Conservation (phyloP, 2,888 invertebrate species). For the Oscheius sp. region DNA sequence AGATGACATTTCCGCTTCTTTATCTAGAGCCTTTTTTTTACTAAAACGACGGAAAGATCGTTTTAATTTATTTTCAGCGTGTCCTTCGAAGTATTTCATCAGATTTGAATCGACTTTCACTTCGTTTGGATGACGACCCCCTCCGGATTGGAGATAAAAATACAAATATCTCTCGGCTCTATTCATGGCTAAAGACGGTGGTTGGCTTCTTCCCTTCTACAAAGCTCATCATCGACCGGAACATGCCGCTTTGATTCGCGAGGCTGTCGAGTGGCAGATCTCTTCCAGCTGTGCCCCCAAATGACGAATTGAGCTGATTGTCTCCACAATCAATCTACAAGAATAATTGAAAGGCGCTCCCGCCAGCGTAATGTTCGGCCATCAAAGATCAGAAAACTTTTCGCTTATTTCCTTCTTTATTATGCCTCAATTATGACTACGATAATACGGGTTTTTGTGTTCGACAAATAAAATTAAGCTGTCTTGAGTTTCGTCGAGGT, state of each 20-base stretch:
- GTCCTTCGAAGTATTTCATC: not conserved
- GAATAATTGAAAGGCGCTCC: constrained; percentile 14
- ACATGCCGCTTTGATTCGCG: constrained; percentile 15
- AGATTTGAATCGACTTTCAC: not conserved
- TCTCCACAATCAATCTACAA: constrained; percentile 18
- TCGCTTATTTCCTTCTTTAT: not conserved
- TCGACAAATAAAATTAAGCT: not conserved
- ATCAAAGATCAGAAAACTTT: not conserved
- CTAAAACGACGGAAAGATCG: not conserved
- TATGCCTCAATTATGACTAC: not conserved
- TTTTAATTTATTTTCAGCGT: not conserved
- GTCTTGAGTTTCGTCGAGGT: not conserved
- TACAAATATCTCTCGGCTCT: not conserved
- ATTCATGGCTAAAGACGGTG: not conserved
- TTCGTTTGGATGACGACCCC: constrained; percentile 16
- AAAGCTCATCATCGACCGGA: constrained; percentile 1
- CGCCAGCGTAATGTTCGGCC: not conserved
- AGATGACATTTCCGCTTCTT: not conserved
- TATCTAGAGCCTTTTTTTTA: not conserved
- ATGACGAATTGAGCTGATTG: constrained; percentile 21
- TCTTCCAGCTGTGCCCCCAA: constrained; percentile 1
- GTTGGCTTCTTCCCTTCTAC: not conserved
- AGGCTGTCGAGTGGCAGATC: not conserved
- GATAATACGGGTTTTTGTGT: not conserved
- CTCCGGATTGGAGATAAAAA: not conserved